Evolutionary conservation across 1,140 invertebrate genomes (phyloP).

Genomic region (Hormaphis cornu): DNA sequence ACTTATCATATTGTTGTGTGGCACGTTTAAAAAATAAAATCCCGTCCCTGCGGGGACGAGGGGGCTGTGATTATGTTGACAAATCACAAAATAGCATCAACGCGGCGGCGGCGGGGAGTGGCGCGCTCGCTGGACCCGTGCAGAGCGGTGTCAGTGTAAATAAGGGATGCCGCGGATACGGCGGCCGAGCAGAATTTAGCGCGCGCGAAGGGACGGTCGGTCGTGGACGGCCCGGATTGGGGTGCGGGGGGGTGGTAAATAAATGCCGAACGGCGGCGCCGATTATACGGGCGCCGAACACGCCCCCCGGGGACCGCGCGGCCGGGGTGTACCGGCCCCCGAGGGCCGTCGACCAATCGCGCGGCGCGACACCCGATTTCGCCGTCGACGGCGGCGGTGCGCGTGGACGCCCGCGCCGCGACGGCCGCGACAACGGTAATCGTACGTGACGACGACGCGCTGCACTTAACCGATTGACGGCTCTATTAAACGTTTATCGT

Average conservation of each 20-base stretch:
- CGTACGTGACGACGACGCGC: background rate
- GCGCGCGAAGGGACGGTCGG: too few species aligned
- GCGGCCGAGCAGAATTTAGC: too few species aligned
- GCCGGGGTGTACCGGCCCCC: constrained; percentile 6
- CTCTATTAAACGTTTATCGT: constrained; percentile 21
- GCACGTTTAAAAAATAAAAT: too few species aligned
- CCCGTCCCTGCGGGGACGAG: background rate
- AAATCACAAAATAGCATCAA: constrained; percentile 30
- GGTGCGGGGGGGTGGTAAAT: background rate
- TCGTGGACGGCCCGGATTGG: too few species aligned
- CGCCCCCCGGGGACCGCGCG: background rate
- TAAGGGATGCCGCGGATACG: background rate
- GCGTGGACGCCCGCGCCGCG: background rate
- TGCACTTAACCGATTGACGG: constrained; percentile 24
- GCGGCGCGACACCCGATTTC: background rate
- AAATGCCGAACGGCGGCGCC: constrained; percentile 7
- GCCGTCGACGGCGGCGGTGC: background rate
- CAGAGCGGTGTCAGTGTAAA: constrained; percentile 13
- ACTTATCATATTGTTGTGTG: too few species aligned
- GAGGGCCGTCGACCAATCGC: constrained; percentile 7
- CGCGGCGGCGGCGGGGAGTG: background rate
- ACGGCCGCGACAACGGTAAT: background rate
- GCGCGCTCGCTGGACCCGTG: background rate
- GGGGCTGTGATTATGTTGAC: background rate
- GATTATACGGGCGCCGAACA: constrained; percentile 11